Evolutionary conservation across 2,888 invertebrate genomes (phyloP), one percentile per base, ranked within the genome.

Genomic region (Therioaphis trifolii): DNA sequence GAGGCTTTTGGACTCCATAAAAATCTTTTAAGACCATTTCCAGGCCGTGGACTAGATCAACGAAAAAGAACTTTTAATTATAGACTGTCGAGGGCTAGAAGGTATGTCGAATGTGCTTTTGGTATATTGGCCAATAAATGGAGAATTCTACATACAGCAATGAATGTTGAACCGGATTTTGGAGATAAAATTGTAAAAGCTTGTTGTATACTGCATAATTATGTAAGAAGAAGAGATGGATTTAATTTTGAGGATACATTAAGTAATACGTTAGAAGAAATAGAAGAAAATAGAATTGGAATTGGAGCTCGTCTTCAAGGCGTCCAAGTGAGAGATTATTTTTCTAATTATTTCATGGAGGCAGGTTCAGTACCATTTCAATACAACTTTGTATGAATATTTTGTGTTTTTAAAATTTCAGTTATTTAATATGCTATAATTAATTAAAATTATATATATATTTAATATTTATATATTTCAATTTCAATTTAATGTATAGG

Each of bases 121-220:
- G 49, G 72, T 18, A 18, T 72, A n/a, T n/a, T 72, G 9, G 27
- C 49, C 11, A 52, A 72, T n/a, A 72, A 72, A 49, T 72, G 72
- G 72, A 7, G 27, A 18, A 21, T 49, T 72, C n/a, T 72, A 29
- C 49, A 49, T n/a, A 72, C 49, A 29, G 4, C 72, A 29, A 72
- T 72, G 12, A 7, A 27, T 15, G 71, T 72, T 9, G 18, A 49
- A n/a, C 72, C 72, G 18, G 49, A 72, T 18, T 52, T 49, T n/a
- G 11, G 29, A 5, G 72, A 29, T 52, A n/a, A 15, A 12, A 72
- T 49, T 18, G 29, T 72, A 9, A 72, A 72, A n/a, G 18, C 29
- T 12, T 72, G 72, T 21, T 72, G 52, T 46, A 46, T 71, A n/a
- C 18, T 71, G 4, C 69, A 66, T 14, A 71, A 71, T 27, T 71